phyloP scores from a whole-genome alignment of 1,140 invertebrate genomes.

The Helicoverpa zea region DNA sequence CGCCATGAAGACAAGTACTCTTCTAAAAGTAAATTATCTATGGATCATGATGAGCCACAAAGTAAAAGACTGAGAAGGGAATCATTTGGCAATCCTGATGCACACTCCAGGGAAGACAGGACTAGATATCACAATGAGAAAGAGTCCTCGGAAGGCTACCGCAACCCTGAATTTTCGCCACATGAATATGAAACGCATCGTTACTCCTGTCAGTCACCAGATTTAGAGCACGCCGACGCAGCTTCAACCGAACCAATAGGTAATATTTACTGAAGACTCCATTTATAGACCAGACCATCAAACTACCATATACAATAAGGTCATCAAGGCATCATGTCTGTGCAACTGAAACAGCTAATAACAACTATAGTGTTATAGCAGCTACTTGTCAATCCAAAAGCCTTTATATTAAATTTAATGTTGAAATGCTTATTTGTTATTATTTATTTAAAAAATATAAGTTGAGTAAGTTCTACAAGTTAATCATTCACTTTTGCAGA shows the following conservation, averaged over 20 bases:
- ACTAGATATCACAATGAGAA: slow-evolving; percentile 6
- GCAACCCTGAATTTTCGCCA: slow-evolving; percentile 4
- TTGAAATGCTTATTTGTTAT: background rate
- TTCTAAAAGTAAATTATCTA: slow-evolving; percentile 59
- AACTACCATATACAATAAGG: too few relatives aligned
- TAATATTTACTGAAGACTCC: slow-evolving; percentile 48
- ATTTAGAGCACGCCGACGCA: slow-evolving; percentile 59
- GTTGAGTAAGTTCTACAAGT: background rate
- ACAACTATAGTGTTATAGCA: too few relatives aligned
- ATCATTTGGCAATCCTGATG: slow-evolving; percentile 31
- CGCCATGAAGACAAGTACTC: slow-evolving; percentile 53
- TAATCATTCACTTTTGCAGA: slow-evolving; percentile 63
- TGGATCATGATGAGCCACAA: slow-evolving; percentile 61
- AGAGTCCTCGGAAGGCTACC: slow-evolving; percentile 14
- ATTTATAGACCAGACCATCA: too few relatives aligned
- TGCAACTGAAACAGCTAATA: too few relatives aligned
- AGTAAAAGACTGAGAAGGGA: slow-evolving; percentile 64
- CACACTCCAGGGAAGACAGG: slow-evolving; percentile 37
- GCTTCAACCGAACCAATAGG: slow-evolving; percentile 61
- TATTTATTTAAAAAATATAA: background rate
- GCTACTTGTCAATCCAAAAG: too few relatives aligned
- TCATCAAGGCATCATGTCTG: too few relatives aligned
- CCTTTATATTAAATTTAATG: background rate
- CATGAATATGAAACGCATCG: slow-evolving; percentile 29
- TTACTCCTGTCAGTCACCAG: slow-evolving; percentile 44